These are phyloP conservation scores for Callitettix versicolor DNA, from an alignment of 1,140 invertebrate genomes.

Conservation along the genomic window DNA sequence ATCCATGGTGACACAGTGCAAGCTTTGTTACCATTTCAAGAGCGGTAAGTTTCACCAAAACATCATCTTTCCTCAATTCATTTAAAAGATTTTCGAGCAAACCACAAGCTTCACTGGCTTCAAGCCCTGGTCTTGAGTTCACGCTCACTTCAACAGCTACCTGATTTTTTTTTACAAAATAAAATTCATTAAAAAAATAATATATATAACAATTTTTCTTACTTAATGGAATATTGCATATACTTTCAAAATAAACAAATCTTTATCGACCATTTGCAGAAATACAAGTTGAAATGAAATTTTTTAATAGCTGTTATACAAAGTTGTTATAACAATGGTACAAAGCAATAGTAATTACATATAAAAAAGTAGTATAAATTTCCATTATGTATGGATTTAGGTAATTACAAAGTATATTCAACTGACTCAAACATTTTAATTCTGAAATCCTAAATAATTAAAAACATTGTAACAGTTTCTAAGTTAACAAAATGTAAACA, in stretches of 20 bases:
- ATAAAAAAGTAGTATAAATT: no score
- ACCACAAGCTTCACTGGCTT: conserved; percentile 43
- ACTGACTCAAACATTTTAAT: no score
- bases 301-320: neutral
- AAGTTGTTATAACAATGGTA: neutral
- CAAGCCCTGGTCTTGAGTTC: conserved; percentile 42
- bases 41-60: conserved; percentile 64
- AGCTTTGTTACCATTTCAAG: conserved; percentile 63
- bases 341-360: no score
- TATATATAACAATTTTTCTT: neutral
- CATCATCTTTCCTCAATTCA: conserved; percentile 57
- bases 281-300: neutral
- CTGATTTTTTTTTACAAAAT: no score
- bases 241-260: neutral
- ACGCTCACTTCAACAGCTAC: conserved; percentile 53
- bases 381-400: no score
- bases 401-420: no score
- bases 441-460: no score
- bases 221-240: neutral
- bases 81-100: conserved; percentile 53
- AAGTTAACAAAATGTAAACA: no score
- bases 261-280: neutral
- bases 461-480: no score
- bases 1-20: conserved; percentile 51
- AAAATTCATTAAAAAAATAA: conserved; percentile 17